Evolutionary conservation across 2,888 invertebrate species (phyloP), one percentile per base, ranked within the genome.

Genomic region (Metellina segmentata): DNA sequence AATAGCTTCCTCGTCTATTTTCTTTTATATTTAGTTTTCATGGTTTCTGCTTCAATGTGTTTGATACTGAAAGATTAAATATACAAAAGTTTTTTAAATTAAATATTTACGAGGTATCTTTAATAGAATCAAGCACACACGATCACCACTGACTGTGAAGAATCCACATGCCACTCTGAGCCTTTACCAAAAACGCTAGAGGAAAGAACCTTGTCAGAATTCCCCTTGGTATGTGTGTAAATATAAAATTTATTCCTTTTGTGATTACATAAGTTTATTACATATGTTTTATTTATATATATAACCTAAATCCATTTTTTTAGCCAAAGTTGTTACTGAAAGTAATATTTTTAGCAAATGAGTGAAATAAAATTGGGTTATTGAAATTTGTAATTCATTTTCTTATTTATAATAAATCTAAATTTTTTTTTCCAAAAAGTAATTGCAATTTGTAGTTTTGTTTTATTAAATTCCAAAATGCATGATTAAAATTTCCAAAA

Each of bases 191-290:
- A 90, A 13, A 78, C 77, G 51, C 0, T 83, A 34, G 91, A 83
- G 49, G 87, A 91, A 53, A 78, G 91, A 87, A 83, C 78, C 6
- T 79, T 91, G 49, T 69, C 34, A 6, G 85, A 91, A 61, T 91
- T 72, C 53, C 91, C 91, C 20, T 16, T 70, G 78, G 91, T 91
- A 74, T n/a, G 34, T 34, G 34, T 34, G 34, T 1, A 34, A 34
- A 34, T 4, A 34, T 34, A 34, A 34, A 34, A 34, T 34, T 34
- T 34, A 34, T 34, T 34, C 34, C 34, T 34, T 34, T 34, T 34
- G 34, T 34, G 34, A 34, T 34, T 34, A 34, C 34, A 34, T 34
- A 34, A 34, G 34, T n/a, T n/a, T n/a, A 34, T 34, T 34, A 34
- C 34, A 34, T 34, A 34, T 2, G 34, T 34, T 34, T 34, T 34